Evolutionary conservation across 2,888 invertebrate genomes (phyloP).

Genomic region (Drosophila crucigera): DNA sequence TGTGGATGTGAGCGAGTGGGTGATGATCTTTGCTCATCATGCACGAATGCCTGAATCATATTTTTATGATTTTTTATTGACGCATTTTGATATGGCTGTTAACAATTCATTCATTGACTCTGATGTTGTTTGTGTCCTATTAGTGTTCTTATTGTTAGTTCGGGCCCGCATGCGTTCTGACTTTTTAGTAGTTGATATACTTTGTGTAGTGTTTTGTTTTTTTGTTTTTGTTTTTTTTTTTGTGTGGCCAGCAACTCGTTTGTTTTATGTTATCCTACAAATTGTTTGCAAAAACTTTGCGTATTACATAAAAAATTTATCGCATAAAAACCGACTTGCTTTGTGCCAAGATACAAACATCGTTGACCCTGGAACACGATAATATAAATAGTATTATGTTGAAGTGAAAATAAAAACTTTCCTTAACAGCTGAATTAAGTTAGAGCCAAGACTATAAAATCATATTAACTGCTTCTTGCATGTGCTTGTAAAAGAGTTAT

Average conservation of each 20-base stretch:
- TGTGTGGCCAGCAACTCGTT: conserved; percentile 12
- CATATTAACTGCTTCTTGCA: conserved; percentile 1
- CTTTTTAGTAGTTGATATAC: conserved; percentile 48
- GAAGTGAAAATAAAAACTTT: conserved; percentile 38
- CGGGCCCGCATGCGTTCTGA: conserved; percentile 24
- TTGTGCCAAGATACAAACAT: conserved; percentile 35
- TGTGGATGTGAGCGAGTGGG: conserved; percentile 4
- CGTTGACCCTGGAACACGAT: conserved; percentile 16
- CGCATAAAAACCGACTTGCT: conserved; percentile 42
- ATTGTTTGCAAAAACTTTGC: conserved; percentile 57
- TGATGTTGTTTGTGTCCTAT: conserved; percentile 27
- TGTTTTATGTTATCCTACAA: conserved; percentile 61
- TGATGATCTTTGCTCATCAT: conserved; percentile 54
- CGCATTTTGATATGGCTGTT: conserved; percentile 60
- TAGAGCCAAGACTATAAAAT: conserved; percentile 15
- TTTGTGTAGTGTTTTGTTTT: neutral
- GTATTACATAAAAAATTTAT: conserved; percentile 52
- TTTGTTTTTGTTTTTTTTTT: neutral
- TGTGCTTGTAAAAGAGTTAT: conserved; percentile 8
- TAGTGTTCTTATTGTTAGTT: conserved; percentile 43
- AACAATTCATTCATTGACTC: conserved; percentile 63
- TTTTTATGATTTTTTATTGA: conserved; percentile 74
- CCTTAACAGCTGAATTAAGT: conserved; percentile 5
- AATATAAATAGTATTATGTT: conserved; percentile 5
- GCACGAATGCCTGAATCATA: conserved; percentile 64